Evolutionary conservation across 2,888 invertebrate species (phyloP).

Genomic region (Iphiclides podalirius): DNA sequence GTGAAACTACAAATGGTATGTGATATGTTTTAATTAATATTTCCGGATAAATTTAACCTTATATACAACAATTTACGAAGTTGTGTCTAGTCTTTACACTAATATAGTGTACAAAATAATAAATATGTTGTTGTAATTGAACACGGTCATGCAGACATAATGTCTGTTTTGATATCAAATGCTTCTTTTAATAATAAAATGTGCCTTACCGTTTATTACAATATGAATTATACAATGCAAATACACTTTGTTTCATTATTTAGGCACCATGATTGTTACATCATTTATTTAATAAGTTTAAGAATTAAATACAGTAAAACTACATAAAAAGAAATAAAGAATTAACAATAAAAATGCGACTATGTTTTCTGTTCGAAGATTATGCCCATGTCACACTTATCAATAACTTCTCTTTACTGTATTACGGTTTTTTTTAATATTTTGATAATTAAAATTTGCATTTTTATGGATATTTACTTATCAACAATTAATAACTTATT

Average conservation of each 20-base stretch:
- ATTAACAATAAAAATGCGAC: slow-evolving; percentile 9
- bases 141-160: slow-evolving; percentile 10
- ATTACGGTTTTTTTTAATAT: too few relatives aligned
- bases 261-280: not conserved
- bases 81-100: slow-evolving; percentile 65
- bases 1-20: slow-evolving; percentile 33
- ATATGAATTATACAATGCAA: not conserved
- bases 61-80: slow-evolving; percentile 40
- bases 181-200: not conserved
- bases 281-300: slow-evolving; percentile 4
- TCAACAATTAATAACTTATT: slow-evolving; percentile 11
- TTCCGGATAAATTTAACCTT: slow-evolving; percentile 49
- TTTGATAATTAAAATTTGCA: too few relatives aligned
- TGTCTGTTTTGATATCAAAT: not conserved
- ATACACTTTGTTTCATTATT: not conserved
- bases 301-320: slow-evolving; percentile 2
- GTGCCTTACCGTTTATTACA: slow-evolving; percentile 8
- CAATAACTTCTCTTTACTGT: too few relatives aligned
- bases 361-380: not conserved
- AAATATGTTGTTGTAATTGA: slow-evolving; percentile 38
- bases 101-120: slow-evolving; percentile 76
- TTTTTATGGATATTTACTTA: slow-evolving; percentile 3
- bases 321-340: slow-evolving; percentile 13
- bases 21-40: slow-evolving; percentile 57
- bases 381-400: not conserved